phyloP scores from a whole-genome alignment of 2,888 invertebrate species.

The Drosophila planitibia region DNA sequence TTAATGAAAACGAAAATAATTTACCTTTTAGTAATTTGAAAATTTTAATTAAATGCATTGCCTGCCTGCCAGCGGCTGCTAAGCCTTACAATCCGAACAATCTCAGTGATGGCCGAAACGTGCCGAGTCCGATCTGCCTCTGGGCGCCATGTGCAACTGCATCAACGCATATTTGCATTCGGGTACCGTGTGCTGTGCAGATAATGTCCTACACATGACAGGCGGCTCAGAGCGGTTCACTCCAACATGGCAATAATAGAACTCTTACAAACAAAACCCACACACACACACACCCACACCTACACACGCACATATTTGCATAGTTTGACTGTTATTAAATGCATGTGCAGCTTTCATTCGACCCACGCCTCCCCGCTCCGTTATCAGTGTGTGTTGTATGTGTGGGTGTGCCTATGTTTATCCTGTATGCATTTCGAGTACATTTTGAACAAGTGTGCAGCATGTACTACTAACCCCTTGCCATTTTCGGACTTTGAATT shows the following conservation, averaged over 20 bases:
- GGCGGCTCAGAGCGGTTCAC: slow-evolving; percentile 20
- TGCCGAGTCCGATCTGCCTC: slow-evolving; percentile 3
- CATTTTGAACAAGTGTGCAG: slow-evolving; percentile 53
- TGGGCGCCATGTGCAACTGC: slow-evolving; percentile 31
- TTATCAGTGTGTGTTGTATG: slow-evolving; percentile 17
- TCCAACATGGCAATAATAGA: slow-evolving; percentile 48
- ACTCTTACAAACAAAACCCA: slow-evolving; percentile 13
- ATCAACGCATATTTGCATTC: slow-evolving; percentile 40
- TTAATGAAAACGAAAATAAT: slow-evolving; percentile 50
- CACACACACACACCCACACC: slow-evolving; percentile 6
- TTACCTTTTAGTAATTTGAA: slow-evolving; percentile 70
- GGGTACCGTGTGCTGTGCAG: slow-evolving; percentile 26
- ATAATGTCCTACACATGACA: slow-evolving; percentile 42
- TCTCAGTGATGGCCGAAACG: slow-evolving; percentile 33
- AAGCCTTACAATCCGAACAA: slow-evolving; percentile 30
- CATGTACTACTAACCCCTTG: slow-evolving; percentile 71
- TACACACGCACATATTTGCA: slow-evolving; percentile 8
- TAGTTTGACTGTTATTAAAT: slow-evolving; percentile 63
- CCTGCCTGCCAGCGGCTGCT: slow-evolving; percentile 27
- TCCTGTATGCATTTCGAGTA: slow-evolving; percentile 64
- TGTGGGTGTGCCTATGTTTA: slow-evolving; percentile 17
- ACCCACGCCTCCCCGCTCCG: slow-evolving; percentile 6
- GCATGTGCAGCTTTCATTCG: slow-evolving; percentile 58
- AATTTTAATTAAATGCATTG: slow-evolving; percentile 74
- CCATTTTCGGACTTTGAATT: slow-evolving; percentile 71